Evolutionary conservation across 1,140 invertebrate genomes (phyloP), one percentile per base, ranked within the genome.

Genomic region (Protaetia brevitarsis): DNA sequence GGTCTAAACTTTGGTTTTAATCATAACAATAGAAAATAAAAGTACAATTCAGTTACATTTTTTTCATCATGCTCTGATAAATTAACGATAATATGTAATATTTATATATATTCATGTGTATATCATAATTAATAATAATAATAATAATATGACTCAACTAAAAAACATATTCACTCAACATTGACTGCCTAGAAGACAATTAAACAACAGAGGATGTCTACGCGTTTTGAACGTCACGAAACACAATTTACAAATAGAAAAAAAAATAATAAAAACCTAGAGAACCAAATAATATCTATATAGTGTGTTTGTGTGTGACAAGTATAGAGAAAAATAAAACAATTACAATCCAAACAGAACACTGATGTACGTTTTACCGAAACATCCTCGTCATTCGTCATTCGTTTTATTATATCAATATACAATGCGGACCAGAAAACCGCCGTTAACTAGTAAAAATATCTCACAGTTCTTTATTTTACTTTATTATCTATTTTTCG

Each of bases 1-100:
- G 75, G 74, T 77, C 74, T 77, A 75, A 71, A 75, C 74, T 77
- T 77, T 75, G 75, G 74, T 77, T 76, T 62, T 77, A 77, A 77
- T 76, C 72, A 51, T 63, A 77, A 75, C 73, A 77, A 73, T 76
- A 73, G 74, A 77, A 77, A 77, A 73, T 71, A 76, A 75, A 76
- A 74, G 75, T 77, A 77, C 75, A 77, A 73, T 77, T 74, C 66
- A 68, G 51, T 67, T 76, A 75, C 75, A 76, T 51, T 51, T 51
- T 74, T 71, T 72, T 73, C 70, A 71, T 70, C 68, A 71, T 72
- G 67, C 71, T 70, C 71, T 66, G 66, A 68, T 68, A 69, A 69
- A 66, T 70, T 69, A 71, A 67, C 72, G 68, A 69, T 74, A 72
- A 73, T 69, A 68, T 67, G 19, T 51, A 51, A 51, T 51, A 51